Evolutionary conservation across 2,888 invertebrate species (phyloP), one percentile per base, ranked within the genome.

Genomic region (Brenthis ino): DNA sequence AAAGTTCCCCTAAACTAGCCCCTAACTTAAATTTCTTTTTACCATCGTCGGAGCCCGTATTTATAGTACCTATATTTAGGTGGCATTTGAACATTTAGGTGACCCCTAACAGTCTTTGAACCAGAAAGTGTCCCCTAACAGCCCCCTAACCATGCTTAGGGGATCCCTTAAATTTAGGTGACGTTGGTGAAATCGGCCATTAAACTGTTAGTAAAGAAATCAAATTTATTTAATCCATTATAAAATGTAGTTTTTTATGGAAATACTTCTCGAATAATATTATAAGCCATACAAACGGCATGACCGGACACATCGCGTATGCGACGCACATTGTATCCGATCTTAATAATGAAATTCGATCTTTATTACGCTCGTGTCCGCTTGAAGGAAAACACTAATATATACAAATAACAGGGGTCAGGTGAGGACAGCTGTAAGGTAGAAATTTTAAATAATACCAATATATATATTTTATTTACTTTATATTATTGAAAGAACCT

Each of bases 391-490:
- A 37, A 63, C 43, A 63, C 4, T 63, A 43, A 63, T 54, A 43
- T 63, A 53, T 63, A 53, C 53, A 54, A 63, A 63, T 63, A 53
- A 63, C 37, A 37, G 63, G 53, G 63, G 54, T 63, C 63, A 54
- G 33, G 24, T 54, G 63, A 33, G 53, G 37, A 53, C 37, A 53
- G 37, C 51, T 20, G 33, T 53, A 8, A 14, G 14, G 37, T 51
- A 14, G 6, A 24, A 11, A 28, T 56, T n/a, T n/a, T n/a, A 51
- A 50, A 51, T 51, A 51, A n/a, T n/a, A n/a, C 2, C 16, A n/a
- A 51, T 51, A 51, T 20, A 20, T 51, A n/a, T 51, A 51, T 13
- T 8, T 13, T 51, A 8, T 13, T n/a, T 50, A 51, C n/a, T n/a
- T 51, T 8, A 51, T 51, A 5, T 13, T 16, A 6, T 51, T 51